These are phyloP conservation scores for Apistogramma diplotaenia DNA, from an alignment of 2,113 vertebrate genomes.

Conservation along the genomic window DNA sequence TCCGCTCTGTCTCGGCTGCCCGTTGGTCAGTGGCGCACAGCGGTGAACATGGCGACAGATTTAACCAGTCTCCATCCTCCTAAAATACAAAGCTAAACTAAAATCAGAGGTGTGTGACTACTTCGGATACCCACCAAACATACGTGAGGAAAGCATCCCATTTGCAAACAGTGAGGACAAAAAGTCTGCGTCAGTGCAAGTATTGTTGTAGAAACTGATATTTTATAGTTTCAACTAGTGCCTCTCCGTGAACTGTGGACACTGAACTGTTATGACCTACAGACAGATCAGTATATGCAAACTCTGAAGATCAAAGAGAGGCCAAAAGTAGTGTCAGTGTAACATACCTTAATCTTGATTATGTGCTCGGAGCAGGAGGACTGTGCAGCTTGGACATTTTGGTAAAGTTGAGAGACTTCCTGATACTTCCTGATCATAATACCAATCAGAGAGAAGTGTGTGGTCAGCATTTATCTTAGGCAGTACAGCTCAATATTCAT, in stretches of 20 bases:
- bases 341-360: conserved; percentile 88
- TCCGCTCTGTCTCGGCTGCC: no score
- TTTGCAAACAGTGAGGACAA: no score
- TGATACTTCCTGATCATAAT: conserved; percentile 83
- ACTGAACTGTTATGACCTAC: background rate
- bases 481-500: background rate
- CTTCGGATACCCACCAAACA: no score
- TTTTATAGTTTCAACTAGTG: background rate
- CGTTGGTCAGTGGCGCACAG: no score
- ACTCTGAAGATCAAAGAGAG: background rate
- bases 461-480: background rate
- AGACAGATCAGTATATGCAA: background rate
- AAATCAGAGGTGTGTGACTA: no score
- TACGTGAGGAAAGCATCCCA: no score
- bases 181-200: background rate
- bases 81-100: no score
- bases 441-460: background rate
- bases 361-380: conserved; percentile 81
- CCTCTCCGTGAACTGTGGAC: background rate
- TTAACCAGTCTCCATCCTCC: no score
- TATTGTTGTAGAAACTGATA: background rate
- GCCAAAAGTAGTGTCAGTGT: background rate
- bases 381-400: conserved; percentile 82
- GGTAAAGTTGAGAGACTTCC: conserved; percentile 83
- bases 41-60: no score